Conservation (phyloP, 2,113 vertebrate genomes). For the Scytalopus superciliaris region DNA sequence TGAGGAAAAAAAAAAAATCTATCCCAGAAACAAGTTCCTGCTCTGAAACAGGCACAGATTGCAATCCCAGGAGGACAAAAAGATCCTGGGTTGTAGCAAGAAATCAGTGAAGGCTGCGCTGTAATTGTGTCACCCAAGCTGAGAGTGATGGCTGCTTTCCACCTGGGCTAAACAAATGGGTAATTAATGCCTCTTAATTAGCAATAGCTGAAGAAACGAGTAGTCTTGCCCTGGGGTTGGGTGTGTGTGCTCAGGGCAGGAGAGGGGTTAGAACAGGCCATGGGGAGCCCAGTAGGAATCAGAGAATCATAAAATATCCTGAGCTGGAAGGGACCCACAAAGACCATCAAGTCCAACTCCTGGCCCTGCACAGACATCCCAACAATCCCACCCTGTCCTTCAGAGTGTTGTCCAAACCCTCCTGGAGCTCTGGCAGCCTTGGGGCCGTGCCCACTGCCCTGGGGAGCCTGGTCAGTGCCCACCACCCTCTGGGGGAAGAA, state of each 20-base stretch:
- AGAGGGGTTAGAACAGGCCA: not conserved
- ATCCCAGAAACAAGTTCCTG: not conserved
- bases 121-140: not conserved
- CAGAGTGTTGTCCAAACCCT: not conserved
- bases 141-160: not conserved
- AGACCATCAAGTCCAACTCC: fast-evolving
- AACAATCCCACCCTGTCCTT: not conserved
- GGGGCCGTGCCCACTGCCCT: not conserved
- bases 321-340: not conserved
- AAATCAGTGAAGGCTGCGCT: not conserved
- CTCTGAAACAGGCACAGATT: not conserved
- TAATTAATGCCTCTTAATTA: constrained; percentile 35
- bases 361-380: not conserved
- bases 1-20: not conserved
- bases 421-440: not conserved
- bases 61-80: not conserved
- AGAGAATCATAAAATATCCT: not conserved
- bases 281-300: fast-evolving
- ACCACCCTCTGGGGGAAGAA: not conserved
- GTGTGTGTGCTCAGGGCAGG: not conserved
- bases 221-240: not conserved
- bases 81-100: not conserved
- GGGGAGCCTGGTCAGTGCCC: not conserved
- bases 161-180: not conserved
- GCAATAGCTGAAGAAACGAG: not conserved